These are phyloP conservation scores for Echinops telfairi DNA, from an alignment of 2,113 vertebrate genomes.

Conservation along the genomic window DNA sequence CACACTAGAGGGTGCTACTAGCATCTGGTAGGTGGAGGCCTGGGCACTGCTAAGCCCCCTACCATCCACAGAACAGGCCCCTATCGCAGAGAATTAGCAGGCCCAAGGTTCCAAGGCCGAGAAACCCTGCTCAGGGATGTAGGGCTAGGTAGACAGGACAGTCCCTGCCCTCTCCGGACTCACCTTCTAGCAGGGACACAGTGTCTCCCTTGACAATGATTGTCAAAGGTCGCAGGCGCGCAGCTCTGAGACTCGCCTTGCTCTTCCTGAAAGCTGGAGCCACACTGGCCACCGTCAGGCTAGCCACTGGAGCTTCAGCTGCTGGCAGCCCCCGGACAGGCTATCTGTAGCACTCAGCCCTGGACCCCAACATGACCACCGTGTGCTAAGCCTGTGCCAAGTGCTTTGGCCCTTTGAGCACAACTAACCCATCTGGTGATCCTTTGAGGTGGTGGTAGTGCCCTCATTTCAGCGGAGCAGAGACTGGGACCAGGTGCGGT, in stretches of 20 bases:
- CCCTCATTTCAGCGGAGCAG: not conserved
- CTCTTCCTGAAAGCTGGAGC: not conserved
- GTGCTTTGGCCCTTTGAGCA: not conserved
- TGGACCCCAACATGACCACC: not conserved
- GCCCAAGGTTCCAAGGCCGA: not conserved
- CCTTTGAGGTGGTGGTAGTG: not conserved
- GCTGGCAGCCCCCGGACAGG: not conserved
- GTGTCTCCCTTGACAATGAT: not conserved
- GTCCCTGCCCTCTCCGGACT: not conserved
- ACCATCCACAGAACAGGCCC: accelerated
- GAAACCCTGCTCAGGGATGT: not conserved
- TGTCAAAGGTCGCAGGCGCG: not conserved
- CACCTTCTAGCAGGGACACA: not conserved
- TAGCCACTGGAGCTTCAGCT: not conserved
- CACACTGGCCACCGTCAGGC: not conserved
- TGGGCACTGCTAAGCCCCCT: not conserved
- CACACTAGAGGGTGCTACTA: not conserved
- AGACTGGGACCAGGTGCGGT: not conserved
- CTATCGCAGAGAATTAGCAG: not conserved
- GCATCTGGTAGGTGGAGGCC: not conserved
- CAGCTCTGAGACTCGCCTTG: not conserved
- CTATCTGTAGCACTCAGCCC: not conserved
- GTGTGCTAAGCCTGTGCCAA: accelerated
- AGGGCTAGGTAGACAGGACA: not conserved
- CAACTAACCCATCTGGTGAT: not conserved